phyloP scores from a whole-genome alignment of 2,888 invertebrate genomes.

The Tribolium freemani region DNA sequence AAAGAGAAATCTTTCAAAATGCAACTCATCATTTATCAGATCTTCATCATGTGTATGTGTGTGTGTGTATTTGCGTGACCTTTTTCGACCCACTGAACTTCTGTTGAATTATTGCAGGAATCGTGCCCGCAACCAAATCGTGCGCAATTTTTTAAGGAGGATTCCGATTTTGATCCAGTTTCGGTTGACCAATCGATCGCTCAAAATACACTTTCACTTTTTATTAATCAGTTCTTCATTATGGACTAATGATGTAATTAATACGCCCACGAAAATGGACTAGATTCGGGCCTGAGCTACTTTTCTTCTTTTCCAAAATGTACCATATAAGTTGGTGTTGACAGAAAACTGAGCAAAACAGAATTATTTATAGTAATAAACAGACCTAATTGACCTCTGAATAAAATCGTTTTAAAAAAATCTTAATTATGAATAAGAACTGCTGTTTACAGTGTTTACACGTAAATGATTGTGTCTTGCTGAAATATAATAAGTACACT shows the following conservation, averaged over 20 bases:
- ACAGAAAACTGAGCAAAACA: too few relatives aligned
- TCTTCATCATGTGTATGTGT: neutral
- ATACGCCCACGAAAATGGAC: neutral
- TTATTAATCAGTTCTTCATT: neutral
- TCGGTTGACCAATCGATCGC: neutral
- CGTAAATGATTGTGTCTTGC: too few relatives aligned
- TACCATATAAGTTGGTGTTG: too few relatives aligned
- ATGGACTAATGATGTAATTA: neutral
- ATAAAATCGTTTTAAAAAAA: too few relatives aligned
- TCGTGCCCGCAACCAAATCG: constrained; percentile 11
- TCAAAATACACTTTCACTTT: constrained; percentile 16
- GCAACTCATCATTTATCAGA: constrained; percentile 33
- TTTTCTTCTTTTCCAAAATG: neutral
- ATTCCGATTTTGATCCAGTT: constrained; percentile 6
- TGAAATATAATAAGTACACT: too few relatives aligned
- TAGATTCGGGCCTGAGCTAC: neutral
- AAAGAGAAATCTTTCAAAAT: constrained; percentile 41
- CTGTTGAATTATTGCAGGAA: constrained; percentile 30
- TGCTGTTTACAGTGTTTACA: too few relatives aligned
- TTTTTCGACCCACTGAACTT: constrained; percentile 42
- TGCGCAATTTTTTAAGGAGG: constrained; percentile 5
- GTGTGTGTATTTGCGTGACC: constrained; percentile 22
- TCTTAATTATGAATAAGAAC: too few relatives aligned
- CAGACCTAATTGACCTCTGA: too few relatives aligned
- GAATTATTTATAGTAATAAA: too few relatives aligned